phyloP scores from a whole-genome alignment of 2,888 invertebrate species.

The Dendrolimus pini region DNA sequence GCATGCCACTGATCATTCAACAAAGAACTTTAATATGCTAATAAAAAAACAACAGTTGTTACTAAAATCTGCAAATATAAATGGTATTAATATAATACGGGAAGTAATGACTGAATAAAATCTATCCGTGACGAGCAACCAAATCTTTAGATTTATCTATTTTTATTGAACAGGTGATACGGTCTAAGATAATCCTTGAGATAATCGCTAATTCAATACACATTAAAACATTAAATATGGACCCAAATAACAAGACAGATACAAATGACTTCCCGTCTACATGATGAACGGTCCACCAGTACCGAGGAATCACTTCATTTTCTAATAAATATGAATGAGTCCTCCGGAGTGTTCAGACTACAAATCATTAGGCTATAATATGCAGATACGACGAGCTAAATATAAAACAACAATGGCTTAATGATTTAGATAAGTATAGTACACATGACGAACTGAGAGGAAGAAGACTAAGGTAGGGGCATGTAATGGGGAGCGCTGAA shows the following conservation, averaged over 20 bases:
- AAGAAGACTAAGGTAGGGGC: no score
- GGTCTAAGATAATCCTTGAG: neutral
- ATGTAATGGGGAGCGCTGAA: no score
- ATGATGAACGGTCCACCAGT: slow-evolving; percentile 4
- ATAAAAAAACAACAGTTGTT: no score
- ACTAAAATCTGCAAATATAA: no score
- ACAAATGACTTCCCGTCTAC: slow-evolving; percentile 4
- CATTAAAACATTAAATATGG: neutral
- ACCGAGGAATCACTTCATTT: slow-evolving; percentile 2
- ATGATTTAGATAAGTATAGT: no score
- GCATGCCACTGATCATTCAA: no score
- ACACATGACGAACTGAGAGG: no score
- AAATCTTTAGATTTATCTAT: neutral
- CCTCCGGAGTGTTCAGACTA: neutral
- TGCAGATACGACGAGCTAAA: no score
- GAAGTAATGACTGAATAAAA: neutral
- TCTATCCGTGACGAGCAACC: neutral
- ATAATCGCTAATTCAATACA: neutral
- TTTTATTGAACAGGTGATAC: neutral
- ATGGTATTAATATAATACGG: no score
- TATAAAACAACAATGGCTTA: no score
- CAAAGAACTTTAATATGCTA: no score
- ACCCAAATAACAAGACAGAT: neutral
- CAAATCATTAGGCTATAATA: no score
- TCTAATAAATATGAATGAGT: slow-evolving; percentile 2